These are phyloP conservation scores for Pseudomyrmex gracilis DNA, from an alignment of 1,140 invertebrate species.

Conservation along the genomic window DNA sequence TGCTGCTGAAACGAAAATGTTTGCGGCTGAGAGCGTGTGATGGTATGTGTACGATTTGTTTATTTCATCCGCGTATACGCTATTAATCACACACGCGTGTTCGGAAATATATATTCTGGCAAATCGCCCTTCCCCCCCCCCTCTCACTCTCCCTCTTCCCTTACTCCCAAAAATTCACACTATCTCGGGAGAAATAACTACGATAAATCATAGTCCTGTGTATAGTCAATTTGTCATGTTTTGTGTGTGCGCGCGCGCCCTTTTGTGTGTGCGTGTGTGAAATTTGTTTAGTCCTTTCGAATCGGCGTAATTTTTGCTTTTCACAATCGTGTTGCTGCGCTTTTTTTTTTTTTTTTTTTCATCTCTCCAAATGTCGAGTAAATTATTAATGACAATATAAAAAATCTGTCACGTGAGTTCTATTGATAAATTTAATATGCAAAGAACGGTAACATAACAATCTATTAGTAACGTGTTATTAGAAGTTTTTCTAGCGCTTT, in stretches of 20 bases:
- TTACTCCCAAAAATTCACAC: neutral
- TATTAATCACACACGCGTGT: neutral
- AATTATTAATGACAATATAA: too few relatives aligned
- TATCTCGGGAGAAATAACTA: neutral
- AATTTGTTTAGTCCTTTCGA: neutral
- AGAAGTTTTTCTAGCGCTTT: too few relatives aligned
- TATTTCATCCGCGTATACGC: constrained; percentile 4
- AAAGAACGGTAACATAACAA: too few relatives aligned
- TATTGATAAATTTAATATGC: too few relatives aligned
- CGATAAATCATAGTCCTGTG: neutral
- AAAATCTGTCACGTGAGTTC: too few relatives aligned
- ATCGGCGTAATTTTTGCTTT: neutral
- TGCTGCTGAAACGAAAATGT: neutral
- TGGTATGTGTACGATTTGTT: neutral
- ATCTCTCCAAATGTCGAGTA: neutral
- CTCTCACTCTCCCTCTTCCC: too few relatives aligned
- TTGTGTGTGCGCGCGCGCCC: neutral
- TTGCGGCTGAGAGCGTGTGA: neutral
- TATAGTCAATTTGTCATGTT: neutral
- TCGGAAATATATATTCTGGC: neutral
- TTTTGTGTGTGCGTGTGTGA: too few relatives aligned
- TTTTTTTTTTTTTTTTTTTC: too few relatives aligned
- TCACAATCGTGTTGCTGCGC: neutral
- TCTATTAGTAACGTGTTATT: too few relatives aligned
- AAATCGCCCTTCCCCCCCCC: too few relatives aligned